Conservation (phyloP, 2,888 invertebrate species). For the Limnephilus auricula region DNA sequence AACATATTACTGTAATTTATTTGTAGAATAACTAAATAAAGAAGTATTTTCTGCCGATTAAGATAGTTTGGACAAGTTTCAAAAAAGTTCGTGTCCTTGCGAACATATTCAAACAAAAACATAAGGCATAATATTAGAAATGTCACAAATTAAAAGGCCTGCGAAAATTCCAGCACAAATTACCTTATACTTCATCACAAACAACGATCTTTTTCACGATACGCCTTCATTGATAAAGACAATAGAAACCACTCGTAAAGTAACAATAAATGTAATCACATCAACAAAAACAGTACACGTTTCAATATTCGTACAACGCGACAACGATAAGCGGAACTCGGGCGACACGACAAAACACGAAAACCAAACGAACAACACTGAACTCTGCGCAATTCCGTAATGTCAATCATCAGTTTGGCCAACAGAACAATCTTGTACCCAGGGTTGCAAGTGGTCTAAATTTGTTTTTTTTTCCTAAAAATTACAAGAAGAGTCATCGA, state of each 20-base stretch:
- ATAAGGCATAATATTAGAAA: slow-evolving; percentile 57
- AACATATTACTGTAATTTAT: neutral
- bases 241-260: slow-evolving; percentile 45
- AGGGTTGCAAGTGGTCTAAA: slow-evolving; percentile 35
- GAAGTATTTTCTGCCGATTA: neutral
- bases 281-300: slow-evolving; percentile 62
- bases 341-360: slow-evolving; percentile 66
- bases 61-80: slow-evolving; percentile 36
- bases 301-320: slow-evolving; percentile 56
- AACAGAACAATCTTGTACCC: neutral
- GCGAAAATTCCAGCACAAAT: slow-evolving; percentile 2
- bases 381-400: slow-evolving; percentile 42
- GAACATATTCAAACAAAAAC: slow-evolving; percentile 55
- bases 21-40: neutral
- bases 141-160: slow-evolving; percentile 53
- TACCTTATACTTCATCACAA: slow-evolving; percentile 66
- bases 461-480: neutral
- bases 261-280: slow-evolving; percentile 53
- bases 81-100: slow-evolving; percentile 42
- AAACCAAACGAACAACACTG: slow-evolving; percentile 57
- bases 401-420: slow-evolving; percentile 42
- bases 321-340: slow-evolving; percentile 44
- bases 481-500: too few species aligned
- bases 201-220: slow-evolving; percentile 45
- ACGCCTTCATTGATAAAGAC: slow-evolving; percentile 63